A percentile compares a stretch with the other conserved stretches of the same genome.
Conservation (phyloP, 2,113 vertebrate genomes). For the Todiramphus saurophagus region DNA sequence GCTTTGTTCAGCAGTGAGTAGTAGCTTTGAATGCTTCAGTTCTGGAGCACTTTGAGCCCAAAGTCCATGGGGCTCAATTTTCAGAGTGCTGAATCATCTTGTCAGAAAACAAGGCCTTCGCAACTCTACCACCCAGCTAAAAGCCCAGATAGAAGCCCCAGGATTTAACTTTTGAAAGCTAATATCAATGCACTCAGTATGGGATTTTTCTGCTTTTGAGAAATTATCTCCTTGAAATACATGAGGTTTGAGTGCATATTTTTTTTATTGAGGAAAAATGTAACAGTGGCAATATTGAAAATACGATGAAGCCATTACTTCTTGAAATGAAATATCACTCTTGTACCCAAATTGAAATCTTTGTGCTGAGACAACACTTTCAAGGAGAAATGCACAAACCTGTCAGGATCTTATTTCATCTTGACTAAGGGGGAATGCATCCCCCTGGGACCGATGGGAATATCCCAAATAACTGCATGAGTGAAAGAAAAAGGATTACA, state of each 20-base stretch:
- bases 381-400: neutral
- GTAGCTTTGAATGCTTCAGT: neutral
- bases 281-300: neutral
- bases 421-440: neutral
- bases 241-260: neutral
- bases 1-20: neutral
- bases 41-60: neutral
- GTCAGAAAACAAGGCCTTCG: neutral
- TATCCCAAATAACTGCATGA: neutral
- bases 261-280: neutral
- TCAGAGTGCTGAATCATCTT: neutral
- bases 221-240: neutral
- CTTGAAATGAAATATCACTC: neutral
- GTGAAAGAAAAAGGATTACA: neutral
- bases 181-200: neutral
- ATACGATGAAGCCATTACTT: neutral
- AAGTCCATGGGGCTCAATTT: neutral
- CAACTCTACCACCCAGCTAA: neutral
- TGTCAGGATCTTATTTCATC: neutral
- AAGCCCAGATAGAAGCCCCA: neutral
- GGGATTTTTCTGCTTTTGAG: neutral
- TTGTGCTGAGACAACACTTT: neutral
- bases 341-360: neutral
- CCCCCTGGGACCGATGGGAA: neutral
- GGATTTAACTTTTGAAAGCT: neutral